These are phyloP conservation scores for Acronicta alni DNA, from an alignment of 2,888 invertebrate genomes.

Conservation along the genomic window DNA sequence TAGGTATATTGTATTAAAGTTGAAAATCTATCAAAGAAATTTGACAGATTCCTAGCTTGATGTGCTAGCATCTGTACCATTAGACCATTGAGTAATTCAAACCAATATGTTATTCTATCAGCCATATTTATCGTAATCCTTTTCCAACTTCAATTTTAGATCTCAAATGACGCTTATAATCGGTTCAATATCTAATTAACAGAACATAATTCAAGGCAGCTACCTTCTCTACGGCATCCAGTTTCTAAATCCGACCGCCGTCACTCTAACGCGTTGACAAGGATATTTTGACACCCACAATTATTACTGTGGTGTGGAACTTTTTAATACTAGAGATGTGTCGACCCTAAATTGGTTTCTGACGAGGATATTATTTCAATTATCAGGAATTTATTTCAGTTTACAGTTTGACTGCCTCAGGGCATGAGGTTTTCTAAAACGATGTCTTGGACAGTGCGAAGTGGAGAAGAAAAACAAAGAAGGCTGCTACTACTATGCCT, in stretches of 20 bases:
- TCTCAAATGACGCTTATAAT: conserved; percentile 38
- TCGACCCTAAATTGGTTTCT: conserved; percentile 50
- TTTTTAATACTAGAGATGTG: conserved; percentile 57
- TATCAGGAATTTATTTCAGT: background rate
- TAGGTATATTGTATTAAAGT: too few relatives aligned
- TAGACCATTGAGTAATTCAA: too few relatives aligned
- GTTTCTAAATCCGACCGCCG: conserved; percentile 75
- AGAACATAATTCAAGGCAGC: conserved; percentile 65
- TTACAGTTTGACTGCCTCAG: too few relatives aligned
- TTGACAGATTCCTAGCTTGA: too few relatives aligned
- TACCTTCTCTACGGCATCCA: conserved; percentile 71
- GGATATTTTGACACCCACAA: conserved; percentile 85
- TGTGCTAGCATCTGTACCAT: too few relatives aligned
- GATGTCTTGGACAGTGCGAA: too few relatives aligned
- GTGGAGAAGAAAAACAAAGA: too few relatives aligned
- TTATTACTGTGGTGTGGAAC: conserved; percentile 66
- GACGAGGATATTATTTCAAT: conserved; percentile 17
- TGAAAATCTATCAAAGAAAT: too few relatives aligned
- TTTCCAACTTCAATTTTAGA: conserved; percentile 17
- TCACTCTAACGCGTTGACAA: conserved; percentile 77
- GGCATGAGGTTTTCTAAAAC: too few relatives aligned
- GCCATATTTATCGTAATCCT: too few relatives aligned
- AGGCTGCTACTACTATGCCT: too few relatives aligned
- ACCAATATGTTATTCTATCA: too few relatives aligned
- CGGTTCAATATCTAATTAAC: conserved; percentile 68